Conservation (phyloP, 1,140 invertebrate species). For the Nasonia longicornis region DNA sequence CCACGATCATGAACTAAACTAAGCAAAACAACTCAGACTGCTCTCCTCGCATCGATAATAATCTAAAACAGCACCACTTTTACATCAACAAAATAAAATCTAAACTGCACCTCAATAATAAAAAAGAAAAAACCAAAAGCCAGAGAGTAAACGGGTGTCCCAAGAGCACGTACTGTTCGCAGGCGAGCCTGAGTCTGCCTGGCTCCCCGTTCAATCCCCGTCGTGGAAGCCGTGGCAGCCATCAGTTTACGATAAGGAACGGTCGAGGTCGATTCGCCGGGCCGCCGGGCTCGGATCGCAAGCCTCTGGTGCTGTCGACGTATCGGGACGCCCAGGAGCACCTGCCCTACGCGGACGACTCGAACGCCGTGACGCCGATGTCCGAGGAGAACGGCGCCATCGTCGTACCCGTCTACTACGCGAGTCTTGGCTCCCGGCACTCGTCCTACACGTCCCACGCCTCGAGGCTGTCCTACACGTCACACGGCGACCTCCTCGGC, state of each 20-base stretch:
- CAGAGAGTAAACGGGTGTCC: not conserved
- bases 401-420: conserved; percentile 89
- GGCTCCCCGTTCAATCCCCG: conserved; percentile 95
- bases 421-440: conserved; percentile 87
- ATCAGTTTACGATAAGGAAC: conserved; percentile 91
- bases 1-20: not conserved
- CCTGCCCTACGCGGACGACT: conserved; percentile 97
- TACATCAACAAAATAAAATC: not conserved
- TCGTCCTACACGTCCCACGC: conserved; percentile 95
- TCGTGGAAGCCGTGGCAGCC: conserved; percentile 88
- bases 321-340: conserved; percentile 96
- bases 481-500: conserved; percentile 88
- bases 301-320: conserved; percentile 92
- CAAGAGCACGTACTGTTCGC: conserved; percentile 53
- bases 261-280: conserved; percentile 76
- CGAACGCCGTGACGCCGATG: conserved; percentile 97
- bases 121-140: conserved; percentile 9
- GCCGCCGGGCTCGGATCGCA: conserved; percentile 84
- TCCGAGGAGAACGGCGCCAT: conserved; percentile 97
- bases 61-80: not conserved
- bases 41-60: not conserved
- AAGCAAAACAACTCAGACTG: not conserved
- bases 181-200: conserved; percentile 96
- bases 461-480: conserved; percentile 91
- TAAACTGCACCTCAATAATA: not conserved